Evolutionary conservation across 2,888 invertebrate species (phyloP).

Genomic region (Caenorhabditis sp.): DNA sequence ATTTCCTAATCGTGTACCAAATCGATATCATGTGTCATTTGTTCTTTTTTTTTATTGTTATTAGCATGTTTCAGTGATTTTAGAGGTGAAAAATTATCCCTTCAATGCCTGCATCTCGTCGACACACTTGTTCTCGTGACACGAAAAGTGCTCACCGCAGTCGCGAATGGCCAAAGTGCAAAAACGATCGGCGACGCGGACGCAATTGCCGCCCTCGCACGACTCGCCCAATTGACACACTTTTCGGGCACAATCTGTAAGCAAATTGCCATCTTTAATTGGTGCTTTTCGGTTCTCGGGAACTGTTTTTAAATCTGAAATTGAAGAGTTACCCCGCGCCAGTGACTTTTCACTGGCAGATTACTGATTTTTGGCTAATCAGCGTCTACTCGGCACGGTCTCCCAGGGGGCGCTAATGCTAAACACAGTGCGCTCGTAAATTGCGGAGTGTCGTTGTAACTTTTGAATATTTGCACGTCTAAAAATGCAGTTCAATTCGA

Average conservation of each 20-base stretch:
- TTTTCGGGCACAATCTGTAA: conserved; percentile 71
- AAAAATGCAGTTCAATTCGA: too few species aligned
- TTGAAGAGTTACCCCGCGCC: too few species aligned
- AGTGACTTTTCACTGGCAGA: too few species aligned
- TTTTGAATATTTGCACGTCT: too few species aligned
- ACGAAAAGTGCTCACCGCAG: conserved; percentile 72
- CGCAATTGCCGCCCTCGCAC: conserved; percentile 74
- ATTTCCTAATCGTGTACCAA: not conserved
- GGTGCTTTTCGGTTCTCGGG: not conserved
- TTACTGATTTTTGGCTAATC: too few species aligned
- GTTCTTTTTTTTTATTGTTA: not conserved
- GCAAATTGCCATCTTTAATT: not conserved
- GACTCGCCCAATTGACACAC: conserved; percentile 76
- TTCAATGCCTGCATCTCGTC: conserved; percentile 51
- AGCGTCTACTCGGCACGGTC: too few species aligned
- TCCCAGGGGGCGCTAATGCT: too few species aligned
- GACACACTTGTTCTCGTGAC: conserved; percentile 67
- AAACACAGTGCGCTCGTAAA: too few species aligned
- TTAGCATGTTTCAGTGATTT: not conserved
- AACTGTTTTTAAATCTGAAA: too few species aligned
- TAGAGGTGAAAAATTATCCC: conserved; percentile 23
- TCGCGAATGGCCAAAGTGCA: conserved; percentile 72
- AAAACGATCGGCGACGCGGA: conserved; percentile 69
- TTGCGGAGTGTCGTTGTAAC: too few species aligned
- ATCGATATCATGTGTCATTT: conserved; percentile 6